These are phyloP conservation scores for Philantomba maxwellii DNA, from an alignment of 2,113 vertebrate species.

Conservation along the genomic window DNA sequence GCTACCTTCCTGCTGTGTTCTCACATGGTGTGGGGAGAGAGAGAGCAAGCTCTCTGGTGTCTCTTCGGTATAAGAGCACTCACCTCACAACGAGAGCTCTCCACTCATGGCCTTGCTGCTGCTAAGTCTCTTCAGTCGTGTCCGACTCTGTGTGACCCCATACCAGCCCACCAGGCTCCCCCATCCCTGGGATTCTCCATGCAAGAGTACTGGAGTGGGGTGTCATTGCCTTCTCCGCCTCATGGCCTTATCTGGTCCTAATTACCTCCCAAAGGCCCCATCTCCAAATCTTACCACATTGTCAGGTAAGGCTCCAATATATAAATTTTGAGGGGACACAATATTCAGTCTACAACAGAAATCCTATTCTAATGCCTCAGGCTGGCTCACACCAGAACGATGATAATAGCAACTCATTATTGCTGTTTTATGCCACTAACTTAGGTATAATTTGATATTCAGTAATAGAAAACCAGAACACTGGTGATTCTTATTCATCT, in stretches of 20 bases:
- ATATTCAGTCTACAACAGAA: neutral
- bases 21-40: accelerated
- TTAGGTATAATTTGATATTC: neutral
- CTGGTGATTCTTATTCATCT: neutral
- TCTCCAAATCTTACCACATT: neutral
- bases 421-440: neutral
- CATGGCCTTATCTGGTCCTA: neutral
- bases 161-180: no score
- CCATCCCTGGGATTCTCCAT: no score
- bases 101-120: neutral
- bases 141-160: no score
- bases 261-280: neutral
- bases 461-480: neutral
- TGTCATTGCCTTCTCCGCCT: neutral
- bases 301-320: neutral
- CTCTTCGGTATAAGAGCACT: neutral
- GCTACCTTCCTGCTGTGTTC: neutral
- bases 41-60: neutral
- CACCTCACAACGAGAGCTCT: accelerated
- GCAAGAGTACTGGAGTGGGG: no score
- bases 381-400: neutral
- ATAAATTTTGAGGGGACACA: neutral
- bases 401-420: neutral
- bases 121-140: no score
- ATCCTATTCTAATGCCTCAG: no score